These are phyloP conservation scores for Cotesia vestalis DNA, from an alignment of 1,140 invertebrate species.

Conservation along the genomic window DNA sequence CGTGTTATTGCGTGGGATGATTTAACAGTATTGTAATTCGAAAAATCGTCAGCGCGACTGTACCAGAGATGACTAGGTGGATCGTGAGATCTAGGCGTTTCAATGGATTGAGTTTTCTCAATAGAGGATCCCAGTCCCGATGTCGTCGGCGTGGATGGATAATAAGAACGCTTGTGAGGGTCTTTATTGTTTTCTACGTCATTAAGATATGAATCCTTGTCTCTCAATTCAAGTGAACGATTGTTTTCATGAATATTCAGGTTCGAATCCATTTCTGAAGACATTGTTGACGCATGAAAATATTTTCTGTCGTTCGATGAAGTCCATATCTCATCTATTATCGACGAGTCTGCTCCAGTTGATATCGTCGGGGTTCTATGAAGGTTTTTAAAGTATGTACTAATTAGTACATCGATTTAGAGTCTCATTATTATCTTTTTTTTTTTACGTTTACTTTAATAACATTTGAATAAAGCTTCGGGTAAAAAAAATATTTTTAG, in stretches of 20 bases:
- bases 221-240: conserved; percentile 52
- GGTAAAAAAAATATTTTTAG: too few species aligned
- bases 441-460: too few species aligned
- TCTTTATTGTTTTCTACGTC: conserved; percentile 54
- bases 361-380: conserved; percentile 53
- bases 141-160: conserved; percentile 53
- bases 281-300: conserved; percentile 53
- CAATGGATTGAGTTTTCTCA: conserved; percentile 50
- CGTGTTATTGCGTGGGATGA: conserved; percentile 47
- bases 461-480: too few species aligned
- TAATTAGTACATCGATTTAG: too few species aligned
- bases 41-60: conserved; percentile 49
- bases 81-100: conserved; percentile 49
- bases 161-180: conserved; percentile 45
- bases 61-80: conserved; percentile 53
- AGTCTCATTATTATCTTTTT: too few species aligned
- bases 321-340: conserved; percentile 57
- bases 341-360: conserved; percentile 50
- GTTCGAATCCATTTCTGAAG: conserved; percentile 55
- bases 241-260: conserved; percentile 55
- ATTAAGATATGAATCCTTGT: conserved; percentile 53
- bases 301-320: conserved; percentile 50
- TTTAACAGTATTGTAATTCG: conserved; percentile 52
- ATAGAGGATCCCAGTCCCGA: conserved; percentile 55
- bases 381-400: neutral